Conservation (phyloP, 2,113 vertebrate species). For the Xyliphius kryptos region DNA sequence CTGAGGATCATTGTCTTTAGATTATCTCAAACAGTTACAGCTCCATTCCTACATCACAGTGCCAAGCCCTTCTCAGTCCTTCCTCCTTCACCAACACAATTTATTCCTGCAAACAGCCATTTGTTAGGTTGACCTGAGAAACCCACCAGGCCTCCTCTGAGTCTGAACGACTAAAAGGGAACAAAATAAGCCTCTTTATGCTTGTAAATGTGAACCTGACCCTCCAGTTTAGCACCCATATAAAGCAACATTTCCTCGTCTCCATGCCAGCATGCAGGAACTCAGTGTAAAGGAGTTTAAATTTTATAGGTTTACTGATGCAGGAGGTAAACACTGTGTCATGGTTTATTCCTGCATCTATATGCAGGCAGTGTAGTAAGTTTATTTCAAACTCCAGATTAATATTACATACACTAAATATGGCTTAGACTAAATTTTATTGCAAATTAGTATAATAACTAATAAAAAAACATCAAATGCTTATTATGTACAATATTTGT, state of each 20-base stretch:
- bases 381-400: no score
- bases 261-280: slow-evolving; percentile 35
- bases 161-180: background rate
- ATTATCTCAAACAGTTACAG: background rate
- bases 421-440: no score
- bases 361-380: no score
- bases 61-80: slow-evolving; percentile 20
- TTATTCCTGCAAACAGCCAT: slow-evolving; percentile 12
- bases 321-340: background rate
- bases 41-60: slow-evolving; percentile 9
- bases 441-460: no score
- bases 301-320: slow-evolving; percentile 5
- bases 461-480: no score
- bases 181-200: background rate
- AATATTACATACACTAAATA: no score
- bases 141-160: slow-evolving; percentile 7
- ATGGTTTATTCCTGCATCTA: no score
- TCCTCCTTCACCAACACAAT: slow-evolving; percentile 22
- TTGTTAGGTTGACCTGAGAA: slow-evolving; percentile 21
- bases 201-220: background rate
- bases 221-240: slow-evolving; percentile 21
- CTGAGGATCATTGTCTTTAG: slow-evolving; percentile 3
- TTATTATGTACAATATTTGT: no score
- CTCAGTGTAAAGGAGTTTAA: slow-evolving; percentile 4
- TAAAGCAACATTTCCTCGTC: slow-evolving; percentile 23